phyloP scores from a whole-genome alignment of 2,113 vertebrate species.

The Oenanthe oenanthe region DNA sequence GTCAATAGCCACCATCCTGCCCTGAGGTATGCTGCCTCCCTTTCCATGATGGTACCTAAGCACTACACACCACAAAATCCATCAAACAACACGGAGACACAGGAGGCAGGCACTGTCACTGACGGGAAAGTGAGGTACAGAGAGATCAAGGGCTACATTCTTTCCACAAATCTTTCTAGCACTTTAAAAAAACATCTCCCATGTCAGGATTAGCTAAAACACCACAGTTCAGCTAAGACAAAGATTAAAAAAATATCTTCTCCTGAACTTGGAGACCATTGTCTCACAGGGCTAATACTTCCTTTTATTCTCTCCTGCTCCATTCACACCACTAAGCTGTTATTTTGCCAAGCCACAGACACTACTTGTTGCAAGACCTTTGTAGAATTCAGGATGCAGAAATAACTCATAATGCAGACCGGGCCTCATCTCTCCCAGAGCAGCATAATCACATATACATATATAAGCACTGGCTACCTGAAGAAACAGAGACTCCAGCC shows the following conservation, averaged over 20 bases:
- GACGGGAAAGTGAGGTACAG: neutral
- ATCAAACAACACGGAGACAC: rapidly evolving
- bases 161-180: neutral
- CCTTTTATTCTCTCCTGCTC: neutral
- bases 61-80: neutral
- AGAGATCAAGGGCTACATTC: neutral
- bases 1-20: neutral
- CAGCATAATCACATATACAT: neutral
- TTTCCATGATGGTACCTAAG: neutral
- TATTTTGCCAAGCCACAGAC: neutral
- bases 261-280: neutral
- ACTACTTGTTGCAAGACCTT: neutral
- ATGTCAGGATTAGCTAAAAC: neutral
- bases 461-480: neutral
- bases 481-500: neutral
- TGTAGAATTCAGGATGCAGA: neutral
- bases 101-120: neutral
- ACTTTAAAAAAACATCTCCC: neutral
- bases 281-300: neutral
- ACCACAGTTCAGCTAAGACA: neutral
- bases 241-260: neutral
- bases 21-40: neutral
- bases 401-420: neutral
- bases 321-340: neutral
- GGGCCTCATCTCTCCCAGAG: neutral